Evolutionary conservation across 2,888 invertebrate genomes (phyloP).

Genomic region (Polyommatus icarus): DNA sequence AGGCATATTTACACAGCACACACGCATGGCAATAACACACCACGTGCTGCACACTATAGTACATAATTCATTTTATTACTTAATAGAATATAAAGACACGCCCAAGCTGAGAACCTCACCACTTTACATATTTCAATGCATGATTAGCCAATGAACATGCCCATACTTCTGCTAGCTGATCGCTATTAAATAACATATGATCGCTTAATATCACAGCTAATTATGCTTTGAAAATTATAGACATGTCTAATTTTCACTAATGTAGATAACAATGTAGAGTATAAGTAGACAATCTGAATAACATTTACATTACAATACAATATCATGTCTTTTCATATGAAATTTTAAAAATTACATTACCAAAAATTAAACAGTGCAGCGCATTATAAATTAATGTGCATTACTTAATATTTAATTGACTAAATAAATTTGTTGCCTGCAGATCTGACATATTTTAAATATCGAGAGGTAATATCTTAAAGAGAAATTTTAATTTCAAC

Average conservation of each 20-base stretch:
- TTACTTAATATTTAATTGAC: constrained; percentile 81
- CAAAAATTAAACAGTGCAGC: constrained; percentile 81
- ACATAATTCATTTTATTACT: constrained; percentile 76
- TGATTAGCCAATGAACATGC: constrained; percentile 81
- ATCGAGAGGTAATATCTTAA: constrained; percentile 80
- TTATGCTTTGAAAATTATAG: constrained; percentile 81
- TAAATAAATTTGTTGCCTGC: constrained; percentile 82
- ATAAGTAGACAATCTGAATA: constrained; percentile 80
- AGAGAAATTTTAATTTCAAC: constrained; percentile 79
- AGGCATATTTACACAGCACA: constrained; percentile 80
- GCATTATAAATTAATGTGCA: constrained; percentile 82
- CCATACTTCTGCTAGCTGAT: constrained; percentile 74
- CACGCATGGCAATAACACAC: constrained; percentile 75
- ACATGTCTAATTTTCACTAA: constrained; percentile 81
- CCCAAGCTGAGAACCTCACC: constrained; percentile 76
- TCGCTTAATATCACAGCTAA: constrained; percentile 81
- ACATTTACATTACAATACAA: constrained; percentile 81
- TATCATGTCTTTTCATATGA: constrained; percentile 81
- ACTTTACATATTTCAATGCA: constrained; percentile 80
- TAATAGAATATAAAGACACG: constrained; percentile 79
- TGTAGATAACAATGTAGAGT: constrained; percentile 80
- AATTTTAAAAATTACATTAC: constrained; percentile 77
- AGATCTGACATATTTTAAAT: constrained; percentile 80
- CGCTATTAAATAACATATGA: constrained; percentile 80
- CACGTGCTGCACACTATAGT: constrained; percentile 78